A percentile compares a stretch with the other conserved stretches of the same genome.
Evolutionary conservation across 2,888 invertebrate genomes (phyloP).

Genomic region (Drosophila affinis): DNA sequence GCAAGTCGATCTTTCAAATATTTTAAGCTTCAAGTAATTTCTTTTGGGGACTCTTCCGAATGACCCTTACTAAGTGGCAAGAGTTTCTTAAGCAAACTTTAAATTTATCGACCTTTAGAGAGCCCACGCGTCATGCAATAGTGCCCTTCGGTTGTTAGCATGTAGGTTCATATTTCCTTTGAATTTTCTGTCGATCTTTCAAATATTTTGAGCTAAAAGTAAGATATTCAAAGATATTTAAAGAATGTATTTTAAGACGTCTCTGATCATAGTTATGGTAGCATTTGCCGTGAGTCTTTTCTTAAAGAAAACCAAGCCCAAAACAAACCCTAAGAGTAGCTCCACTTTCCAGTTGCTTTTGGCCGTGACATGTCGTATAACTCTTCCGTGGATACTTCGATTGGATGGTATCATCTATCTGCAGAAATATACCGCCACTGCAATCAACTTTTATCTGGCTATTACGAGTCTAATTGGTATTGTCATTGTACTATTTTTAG

Average conservation of each 20-base stretch:
- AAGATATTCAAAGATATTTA: background rate
- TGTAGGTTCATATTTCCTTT: too few species aligned
- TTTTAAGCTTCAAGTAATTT: too few species aligned
- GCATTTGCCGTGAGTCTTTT: background rate
- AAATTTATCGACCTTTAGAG: too few species aligned
- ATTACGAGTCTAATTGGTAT: slow-evolving; percentile 24
- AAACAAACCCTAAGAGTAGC: background rate
- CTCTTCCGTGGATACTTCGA: background rate
- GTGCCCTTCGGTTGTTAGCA: too few species aligned
- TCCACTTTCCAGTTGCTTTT: background rate
- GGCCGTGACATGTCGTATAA: background rate
- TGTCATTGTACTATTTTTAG: slow-evolving; percentile 17
- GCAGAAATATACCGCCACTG: background rate
- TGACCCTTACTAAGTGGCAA: too few species aligned
- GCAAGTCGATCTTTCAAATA: too few species aligned
- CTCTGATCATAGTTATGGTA: background rate
- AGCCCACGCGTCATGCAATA: too few species aligned
- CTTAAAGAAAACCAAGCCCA: background rate
- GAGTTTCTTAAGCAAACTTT: too few species aligned
- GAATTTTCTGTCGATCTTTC: background rate
- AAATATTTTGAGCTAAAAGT: background rate
- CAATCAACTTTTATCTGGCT: slow-evolving; percentile 7
- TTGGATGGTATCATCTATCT: background rate
- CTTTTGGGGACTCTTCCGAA: too few species aligned
- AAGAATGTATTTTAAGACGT: background rate